Percentiles rank a stretch among this genome's conserved stretches.
These are phyloP conservation scores for Myiozetetes cayanensis DNA, from an alignment of 2,113 vertebrate genomes.

Conservation along the genomic window DNA sequence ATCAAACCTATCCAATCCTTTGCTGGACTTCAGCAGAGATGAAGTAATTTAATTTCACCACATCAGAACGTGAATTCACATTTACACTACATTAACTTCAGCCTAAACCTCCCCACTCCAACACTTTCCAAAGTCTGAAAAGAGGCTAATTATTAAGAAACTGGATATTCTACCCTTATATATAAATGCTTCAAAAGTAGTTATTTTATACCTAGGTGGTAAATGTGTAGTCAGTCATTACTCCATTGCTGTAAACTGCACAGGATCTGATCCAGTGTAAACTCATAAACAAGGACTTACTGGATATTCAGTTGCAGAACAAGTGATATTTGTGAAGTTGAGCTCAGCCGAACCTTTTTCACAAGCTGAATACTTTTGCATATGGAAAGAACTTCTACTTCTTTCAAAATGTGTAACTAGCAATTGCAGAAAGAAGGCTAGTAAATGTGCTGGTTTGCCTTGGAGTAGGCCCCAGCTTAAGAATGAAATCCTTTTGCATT, in stretches of 20 bases:
- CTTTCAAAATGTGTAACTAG: neutral
- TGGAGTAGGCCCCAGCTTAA: neutral
- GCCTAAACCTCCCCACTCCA: neutral
- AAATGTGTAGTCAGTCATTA: neutral
- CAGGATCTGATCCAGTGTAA: constrained; percentile 26
- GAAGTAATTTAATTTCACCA: neutral
- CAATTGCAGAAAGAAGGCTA: neutral
- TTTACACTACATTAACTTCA: neutral
- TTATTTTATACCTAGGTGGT: neutral
- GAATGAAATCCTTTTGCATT: neutral
- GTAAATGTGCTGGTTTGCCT: neutral
- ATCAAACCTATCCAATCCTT: neutral
- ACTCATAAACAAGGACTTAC: neutral
- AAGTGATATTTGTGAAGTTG: neutral
- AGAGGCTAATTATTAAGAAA: constrained; percentile 13
- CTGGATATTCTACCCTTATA: neutral
- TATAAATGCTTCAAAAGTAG: neutral
- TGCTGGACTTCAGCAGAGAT: neutral
- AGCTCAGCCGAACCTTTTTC: neutral
- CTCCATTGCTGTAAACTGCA: neutral
- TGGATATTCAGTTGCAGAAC: neutral
- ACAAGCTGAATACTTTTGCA: neutral
- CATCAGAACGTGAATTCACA: neutral
- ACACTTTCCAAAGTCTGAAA: neutral
- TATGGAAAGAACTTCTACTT: neutral